A percentile compares a stretch with the other conserved stretches of the same genome.
Evolutionary conservation across 2,113 vertebrate species (phyloP).

Genomic region (Syngnathus typhle): DNA sequence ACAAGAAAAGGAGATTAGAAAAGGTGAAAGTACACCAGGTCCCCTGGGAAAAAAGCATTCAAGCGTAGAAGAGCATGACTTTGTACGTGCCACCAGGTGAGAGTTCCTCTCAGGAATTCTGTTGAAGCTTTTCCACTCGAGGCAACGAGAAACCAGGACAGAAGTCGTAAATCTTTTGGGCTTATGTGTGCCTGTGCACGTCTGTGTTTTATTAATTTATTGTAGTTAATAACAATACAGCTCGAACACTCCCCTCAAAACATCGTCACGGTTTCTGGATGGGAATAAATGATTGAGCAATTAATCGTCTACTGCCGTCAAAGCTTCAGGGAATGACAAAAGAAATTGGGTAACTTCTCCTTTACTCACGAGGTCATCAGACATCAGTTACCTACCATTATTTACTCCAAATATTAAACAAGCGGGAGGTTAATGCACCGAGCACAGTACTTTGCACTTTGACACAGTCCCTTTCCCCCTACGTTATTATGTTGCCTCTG

Average conservation of each 20-base stretch:
- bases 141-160: conserved; percentile 6
- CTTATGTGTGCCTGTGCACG: not conserved
- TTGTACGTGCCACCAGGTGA: conserved; percentile 3
- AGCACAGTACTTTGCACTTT: conserved; percentile 7
- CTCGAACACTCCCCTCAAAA: conserved; percentile 1
- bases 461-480: not conserved
- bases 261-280: conserved; percentile 41
- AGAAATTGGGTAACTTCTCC: conserved; percentile 44
- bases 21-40: not conserved
- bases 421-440: not conserved
- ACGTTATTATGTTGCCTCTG: not conserved
- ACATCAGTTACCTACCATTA: not conserved
- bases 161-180: not conserved
- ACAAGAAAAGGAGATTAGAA: not conserved
- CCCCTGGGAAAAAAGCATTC: not conserved
- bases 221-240: conserved; percentile 4
- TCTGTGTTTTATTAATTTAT: conserved; percentile 1
- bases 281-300: conserved; percentile 47
- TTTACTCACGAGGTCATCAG: conserved; percentile 31
- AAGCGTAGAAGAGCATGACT: not conserved
- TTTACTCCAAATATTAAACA: conserved; percentile 27
- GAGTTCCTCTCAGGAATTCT: conserved; percentile 11
- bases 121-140: conserved; percentile 13
- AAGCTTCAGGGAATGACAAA: conserved; percentile 32
- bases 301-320: conserved; percentile 47